Percentiles rank a stretch among this genome's conserved stretches.
These are phyloP conservation scores for Aldrovandia affinis DNA, from an alignment of 2,797 vertebrate species.

Conservation along the genomic window DNA sequence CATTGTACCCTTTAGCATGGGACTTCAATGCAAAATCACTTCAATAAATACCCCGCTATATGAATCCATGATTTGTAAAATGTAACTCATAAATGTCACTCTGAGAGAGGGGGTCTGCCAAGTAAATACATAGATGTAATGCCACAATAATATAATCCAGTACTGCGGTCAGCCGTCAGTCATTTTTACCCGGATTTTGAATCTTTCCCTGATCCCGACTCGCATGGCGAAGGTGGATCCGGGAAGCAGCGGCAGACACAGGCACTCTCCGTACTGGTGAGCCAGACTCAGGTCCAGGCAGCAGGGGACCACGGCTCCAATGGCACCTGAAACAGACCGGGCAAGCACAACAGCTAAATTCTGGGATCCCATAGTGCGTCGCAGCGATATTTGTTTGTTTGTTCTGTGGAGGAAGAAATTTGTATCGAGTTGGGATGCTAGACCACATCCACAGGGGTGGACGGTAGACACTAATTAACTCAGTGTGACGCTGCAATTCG, in stretches of 20 bases:
- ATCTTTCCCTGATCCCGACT: conserved; percentile 81
- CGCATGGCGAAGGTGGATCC: conserved; percentile 83
- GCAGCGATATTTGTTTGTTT: not conserved
- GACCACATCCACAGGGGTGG: too few relatives aligned
- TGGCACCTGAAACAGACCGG: conserved; percentile 65
- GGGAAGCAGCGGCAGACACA: conserved; percentile 80
- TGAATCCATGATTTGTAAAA: not conserved
- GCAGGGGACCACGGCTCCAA: conserved; percentile 72
- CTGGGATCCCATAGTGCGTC: not conserved
- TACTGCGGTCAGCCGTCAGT: not conserved
- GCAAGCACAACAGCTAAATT: not conserved
- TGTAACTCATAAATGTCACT: not conserved
- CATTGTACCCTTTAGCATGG: not conserved
- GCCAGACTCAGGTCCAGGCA: conserved; percentile 81
- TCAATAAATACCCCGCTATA: not conserved
- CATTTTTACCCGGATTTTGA: conserved; percentile 82
- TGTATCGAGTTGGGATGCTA: too few relatives aligned
- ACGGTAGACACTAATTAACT: too few relatives aligned
- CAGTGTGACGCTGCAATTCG: too few relatives aligned
- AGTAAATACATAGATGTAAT: not conserved
- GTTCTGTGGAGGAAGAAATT: too few relatives aligned
- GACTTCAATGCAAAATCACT: not conserved
- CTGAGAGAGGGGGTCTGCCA: not conserved
- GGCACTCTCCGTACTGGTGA: conserved; percentile 79
- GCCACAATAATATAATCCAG: not conserved